Base-by-base conservation (phyloP, 2,113 vertebrate species). In the Laticauda colubrina region DNA sequence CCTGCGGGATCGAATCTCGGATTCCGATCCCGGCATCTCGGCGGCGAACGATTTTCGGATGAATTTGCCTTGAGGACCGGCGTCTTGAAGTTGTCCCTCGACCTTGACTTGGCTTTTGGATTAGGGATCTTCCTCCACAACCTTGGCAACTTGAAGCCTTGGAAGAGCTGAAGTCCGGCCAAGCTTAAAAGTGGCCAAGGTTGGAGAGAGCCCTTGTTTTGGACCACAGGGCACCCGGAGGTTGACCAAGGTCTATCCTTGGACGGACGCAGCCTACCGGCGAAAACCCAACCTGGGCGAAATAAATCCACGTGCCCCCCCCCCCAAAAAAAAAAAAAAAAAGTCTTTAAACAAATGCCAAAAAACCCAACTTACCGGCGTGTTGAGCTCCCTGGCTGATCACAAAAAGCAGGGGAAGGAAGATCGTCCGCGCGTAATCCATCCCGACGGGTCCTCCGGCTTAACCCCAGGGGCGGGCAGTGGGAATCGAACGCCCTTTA, bases 321-420 rank as follows among this genome's bases (percentile, higher is more conserved):
- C n/a, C n/a, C n/a, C n/a, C 34, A 39, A 39, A 39, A 39, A 39
- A 39, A 39, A 39, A 39, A 39, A 39, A 39, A 39, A 39, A 39
- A 39, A 39, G 34, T 1, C 34, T 39, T 39, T 39, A 39, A n/a
- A n/a, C n/a, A n/a, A n/a, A n/a, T n/a, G n/a, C n/a, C n/a, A n/a
- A n/a, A n/a, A n/a, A n/a, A n/a, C n/a, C n/a, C 34, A 39, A 39
- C 34, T 39, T 53, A 53, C 51, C 51, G 51, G 51, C 51, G 11
- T 53, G 96, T 85, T 95, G 93, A 94, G 96, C 92, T 90, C 96
- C 97, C 59, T 97, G 97, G 93, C 94, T 97, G 87, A 98, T 95
- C 94, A 98, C 95, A n/a, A 98, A 97, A 59, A 99, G 95, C 95
- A 98, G 95, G 91, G 98, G 97, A 93, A 98, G 92, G 93, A 98